These are phyloP conservation scores for Garra rufa DNA, from an alignment of 2,113 vertebrate genomes.

Conservation along the genomic window DNA sequence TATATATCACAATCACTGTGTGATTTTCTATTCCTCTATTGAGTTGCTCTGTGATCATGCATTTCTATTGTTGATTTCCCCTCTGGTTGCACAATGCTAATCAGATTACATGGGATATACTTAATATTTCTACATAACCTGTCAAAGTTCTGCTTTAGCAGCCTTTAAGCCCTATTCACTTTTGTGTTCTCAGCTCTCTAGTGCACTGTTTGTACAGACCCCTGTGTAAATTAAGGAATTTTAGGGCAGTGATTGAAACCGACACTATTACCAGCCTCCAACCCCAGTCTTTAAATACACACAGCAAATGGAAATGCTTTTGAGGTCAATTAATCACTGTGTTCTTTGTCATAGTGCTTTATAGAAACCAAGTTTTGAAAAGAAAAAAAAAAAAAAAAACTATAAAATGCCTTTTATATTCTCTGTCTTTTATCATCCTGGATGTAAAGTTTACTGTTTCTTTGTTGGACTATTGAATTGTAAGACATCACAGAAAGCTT, in stretches of 20 bases:
- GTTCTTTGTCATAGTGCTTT: not conserved
- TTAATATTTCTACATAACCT: conserved; percentile 55
- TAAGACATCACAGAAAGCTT: not conserved
- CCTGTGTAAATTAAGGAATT: conserved; percentile 86
- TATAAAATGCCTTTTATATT: not conserved
- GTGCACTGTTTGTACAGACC: conserved; percentile 67
- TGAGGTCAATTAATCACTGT: not conserved
- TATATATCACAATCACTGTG: not conserved
- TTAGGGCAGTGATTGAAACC: conserved; percentile 78
- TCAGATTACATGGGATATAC: conserved; percentile 51
- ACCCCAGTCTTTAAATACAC: not conserved
- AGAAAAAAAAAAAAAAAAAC: too few relatives aligned
- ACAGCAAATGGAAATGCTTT: not conserved
- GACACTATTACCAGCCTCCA: conserved; percentile 71
- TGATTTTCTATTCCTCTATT: conserved; percentile 13
- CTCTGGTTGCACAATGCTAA: conserved; percentile 57
- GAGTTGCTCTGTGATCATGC: conserved; percentile 41
- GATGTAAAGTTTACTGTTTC: not conserved
- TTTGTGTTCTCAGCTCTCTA: conserved; percentile 28
- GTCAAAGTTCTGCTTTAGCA: conserved; percentile 42
- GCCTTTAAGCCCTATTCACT: conserved; percentile 35
- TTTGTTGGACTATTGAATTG: not conserved
- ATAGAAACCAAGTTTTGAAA: not conserved
- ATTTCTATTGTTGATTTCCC: conserved; percentile 37
- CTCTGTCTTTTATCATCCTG: not conserved